Percentiles rank a stretch among this genome's conserved stretches.
phyloP scores from a whole-genome alignment of 2,113 vertebrate genomes.

The Ibidorhyncha struthersii region DNA sequence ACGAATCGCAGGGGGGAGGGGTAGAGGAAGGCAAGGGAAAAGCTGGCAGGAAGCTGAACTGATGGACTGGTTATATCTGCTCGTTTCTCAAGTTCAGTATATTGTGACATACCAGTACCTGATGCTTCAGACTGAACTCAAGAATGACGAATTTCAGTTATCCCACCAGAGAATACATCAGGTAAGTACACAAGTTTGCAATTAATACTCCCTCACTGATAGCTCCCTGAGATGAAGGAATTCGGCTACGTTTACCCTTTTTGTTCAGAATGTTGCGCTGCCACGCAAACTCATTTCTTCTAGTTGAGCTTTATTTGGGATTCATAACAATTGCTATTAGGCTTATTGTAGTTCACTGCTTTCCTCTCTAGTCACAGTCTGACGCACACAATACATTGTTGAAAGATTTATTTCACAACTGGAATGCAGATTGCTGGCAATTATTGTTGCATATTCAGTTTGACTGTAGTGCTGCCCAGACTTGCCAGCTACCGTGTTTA shows the following conservation, averaged over 20 bases:
- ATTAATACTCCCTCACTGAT: not conserved
- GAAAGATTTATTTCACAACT: conserved; percentile 68
- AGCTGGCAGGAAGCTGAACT: not conserved
- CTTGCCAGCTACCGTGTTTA: conserved; percentile 55
- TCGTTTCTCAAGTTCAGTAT: not conserved
- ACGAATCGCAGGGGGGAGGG: not conserved
- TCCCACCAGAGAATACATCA: not conserved
- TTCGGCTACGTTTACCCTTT: not conserved
- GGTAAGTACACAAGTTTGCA: not conserved
- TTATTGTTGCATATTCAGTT: conserved; percentile 60
- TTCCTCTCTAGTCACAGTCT: conserved; percentile 55
- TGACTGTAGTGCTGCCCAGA: conserved; percentile 58
- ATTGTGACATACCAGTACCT: not conserved
- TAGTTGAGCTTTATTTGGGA: conserved; percentile 9
- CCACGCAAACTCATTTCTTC: not conserved
- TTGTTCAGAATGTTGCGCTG: not conserved
- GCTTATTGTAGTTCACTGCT: conserved; percentile 13
- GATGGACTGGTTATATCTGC: not conserved
- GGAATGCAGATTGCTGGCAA: conserved; percentile 62
- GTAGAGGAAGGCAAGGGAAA: not conserved
- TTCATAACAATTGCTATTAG: conserved; percentile 30
- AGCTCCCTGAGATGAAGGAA: not conserved
- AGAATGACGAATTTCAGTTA: not conserved
- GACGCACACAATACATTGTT: conserved; percentile 60
- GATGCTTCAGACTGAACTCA: not conserved